These are phyloP conservation scores for Betta splendens DNA, from an alignment of 2,797 vertebrate species.

Conservation along the genomic window DNA sequence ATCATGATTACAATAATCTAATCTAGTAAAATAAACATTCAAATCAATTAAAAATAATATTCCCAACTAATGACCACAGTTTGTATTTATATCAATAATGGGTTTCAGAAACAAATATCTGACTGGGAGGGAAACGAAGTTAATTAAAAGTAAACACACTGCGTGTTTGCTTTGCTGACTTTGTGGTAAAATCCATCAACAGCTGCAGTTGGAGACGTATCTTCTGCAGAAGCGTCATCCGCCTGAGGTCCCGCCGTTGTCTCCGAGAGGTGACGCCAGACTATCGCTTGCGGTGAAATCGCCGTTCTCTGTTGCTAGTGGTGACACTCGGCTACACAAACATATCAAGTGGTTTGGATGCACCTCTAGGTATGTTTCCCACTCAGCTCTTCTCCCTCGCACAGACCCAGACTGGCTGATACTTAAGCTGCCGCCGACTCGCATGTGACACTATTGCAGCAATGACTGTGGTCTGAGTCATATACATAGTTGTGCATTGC, in stretches of 20 bases:
- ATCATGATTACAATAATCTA: constrained; percentile 20
- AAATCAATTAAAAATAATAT: constrained; percentile 33
- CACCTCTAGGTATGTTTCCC: constrained; percentile 69
- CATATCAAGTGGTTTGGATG: constrained; percentile 75
- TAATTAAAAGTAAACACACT: not conserved
- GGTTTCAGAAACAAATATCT: constrained; percentile 2
- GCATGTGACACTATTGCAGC: constrained; percentile 40
- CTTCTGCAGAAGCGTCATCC: constrained; percentile 26
- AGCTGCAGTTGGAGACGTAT: constrained; percentile 25
- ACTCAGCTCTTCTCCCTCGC: constrained; percentile 59
- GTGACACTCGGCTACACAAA: constrained; percentile 73
- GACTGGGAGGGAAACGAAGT: not conserved
- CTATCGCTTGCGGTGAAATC: constrained; percentile 45
- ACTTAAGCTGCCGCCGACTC: constrained; percentile 50
- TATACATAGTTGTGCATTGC: constrained; percentile 3
- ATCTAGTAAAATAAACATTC: constrained; percentile 35
- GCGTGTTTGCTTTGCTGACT: constrained; percentile 1
- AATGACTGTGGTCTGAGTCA: constrained; percentile 23
- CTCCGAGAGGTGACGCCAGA: constrained; percentile 37
- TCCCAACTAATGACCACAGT: not conserved
- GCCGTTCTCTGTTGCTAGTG: constrained; percentile 67
- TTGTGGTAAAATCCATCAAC: constrained; percentile 23
- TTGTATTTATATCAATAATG: constrained; percentile 18
- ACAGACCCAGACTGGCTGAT: constrained; percentile 53
- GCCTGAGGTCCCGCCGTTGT: constrained; percentile 45